A percentile compares a stretch with the other conserved stretches of the same genome.
phyloP scores from a whole-genome alignment of 2,113 vertebrate species.

The Oreamnos americanus region DNA sequence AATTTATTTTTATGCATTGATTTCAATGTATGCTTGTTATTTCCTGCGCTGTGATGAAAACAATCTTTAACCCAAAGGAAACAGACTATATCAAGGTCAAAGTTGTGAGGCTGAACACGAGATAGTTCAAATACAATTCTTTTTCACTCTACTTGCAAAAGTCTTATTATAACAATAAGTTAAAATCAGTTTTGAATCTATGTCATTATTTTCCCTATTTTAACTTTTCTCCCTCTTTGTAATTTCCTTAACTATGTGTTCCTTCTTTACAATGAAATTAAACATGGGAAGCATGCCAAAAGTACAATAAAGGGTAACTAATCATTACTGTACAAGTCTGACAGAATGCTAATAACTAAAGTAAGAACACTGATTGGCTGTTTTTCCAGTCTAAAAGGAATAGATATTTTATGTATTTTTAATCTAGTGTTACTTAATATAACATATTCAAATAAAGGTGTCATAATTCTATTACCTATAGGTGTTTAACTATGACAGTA shows the following conservation, averaged over 20 bases:
- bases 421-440: background rate
- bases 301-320: constrained; percentile 76
- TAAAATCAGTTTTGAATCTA: constrained; percentile 61
- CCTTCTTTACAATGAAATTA: constrained; percentile 71
- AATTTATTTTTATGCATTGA: constrained; percentile 38
- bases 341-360: constrained; percentile 75
- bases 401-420: constrained; percentile 20
- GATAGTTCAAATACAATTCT: constrained; percentile 27
- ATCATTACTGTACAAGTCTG: constrained; percentile 75
- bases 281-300: constrained; percentile 76
- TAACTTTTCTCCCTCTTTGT: constrained; percentile 63
- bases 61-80: constrained; percentile 17
- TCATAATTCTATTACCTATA: background rate
- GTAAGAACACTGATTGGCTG: constrained; percentile 56
- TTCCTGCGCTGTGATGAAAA: background rate
- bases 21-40: background rate
- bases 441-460: background rate
- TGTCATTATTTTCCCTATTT: constrained; percentile 67
- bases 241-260: constrained; percentile 76
- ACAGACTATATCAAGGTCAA: constrained; percentile 21
- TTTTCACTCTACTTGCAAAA: constrained; percentile 31
- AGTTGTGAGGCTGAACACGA: constrained; percentile 20
- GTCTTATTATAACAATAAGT: constrained; percentile 44
- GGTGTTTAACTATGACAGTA: background rate
- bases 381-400: constrained; percentile 9